phyloP scores from a whole-genome alignment of 2,797 vertebrate species.

The Merluccius polli region DNA sequence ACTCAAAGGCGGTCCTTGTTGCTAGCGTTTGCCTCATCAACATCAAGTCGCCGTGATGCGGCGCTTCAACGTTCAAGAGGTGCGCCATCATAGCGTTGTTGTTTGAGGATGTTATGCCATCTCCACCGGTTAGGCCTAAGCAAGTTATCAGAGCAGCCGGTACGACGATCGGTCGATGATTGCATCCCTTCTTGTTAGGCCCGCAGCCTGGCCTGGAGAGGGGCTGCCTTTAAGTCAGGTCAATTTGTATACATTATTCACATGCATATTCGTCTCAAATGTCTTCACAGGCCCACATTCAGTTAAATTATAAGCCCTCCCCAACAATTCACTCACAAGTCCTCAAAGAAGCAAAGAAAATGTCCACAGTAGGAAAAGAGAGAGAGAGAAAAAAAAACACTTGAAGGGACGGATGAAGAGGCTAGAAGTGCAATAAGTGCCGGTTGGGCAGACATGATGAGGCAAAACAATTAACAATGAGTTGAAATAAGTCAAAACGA shows the following conservation, averaged over 20 bases:
- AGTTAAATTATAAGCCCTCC: not conserved
- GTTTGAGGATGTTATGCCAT: not conserved
- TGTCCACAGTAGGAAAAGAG: not conserved
- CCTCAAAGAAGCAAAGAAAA: not conserved
- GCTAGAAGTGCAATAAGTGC: not conserved
- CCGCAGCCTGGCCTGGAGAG: not conserved
- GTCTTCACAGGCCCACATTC: not conserved
- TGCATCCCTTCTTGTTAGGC: not conserved
- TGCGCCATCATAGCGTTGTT: not conserved
- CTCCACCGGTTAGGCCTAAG: not conserved
- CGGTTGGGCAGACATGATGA: not conserved
- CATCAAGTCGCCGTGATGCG: too few species aligned
- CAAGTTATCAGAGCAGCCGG: not conserved
- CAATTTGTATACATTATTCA: not conserved
- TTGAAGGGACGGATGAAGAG: not conserved
- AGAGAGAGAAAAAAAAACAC: not conserved
- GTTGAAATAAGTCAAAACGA: slow-evolving; percentile 3
- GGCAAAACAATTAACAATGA: slow-evolving; percentile 1
- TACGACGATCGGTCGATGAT: too few species aligned
- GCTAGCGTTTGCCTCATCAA: too few species aligned
- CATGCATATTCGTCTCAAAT: not conserved
- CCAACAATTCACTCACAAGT: not conserved
- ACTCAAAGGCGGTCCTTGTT: too few species aligned
- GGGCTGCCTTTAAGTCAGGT: too few species aligned
- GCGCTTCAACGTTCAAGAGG: too few species aligned